Base-by-base conservation (phyloP, 2,797 vertebrate species). In the Periparus ater region DNA sequence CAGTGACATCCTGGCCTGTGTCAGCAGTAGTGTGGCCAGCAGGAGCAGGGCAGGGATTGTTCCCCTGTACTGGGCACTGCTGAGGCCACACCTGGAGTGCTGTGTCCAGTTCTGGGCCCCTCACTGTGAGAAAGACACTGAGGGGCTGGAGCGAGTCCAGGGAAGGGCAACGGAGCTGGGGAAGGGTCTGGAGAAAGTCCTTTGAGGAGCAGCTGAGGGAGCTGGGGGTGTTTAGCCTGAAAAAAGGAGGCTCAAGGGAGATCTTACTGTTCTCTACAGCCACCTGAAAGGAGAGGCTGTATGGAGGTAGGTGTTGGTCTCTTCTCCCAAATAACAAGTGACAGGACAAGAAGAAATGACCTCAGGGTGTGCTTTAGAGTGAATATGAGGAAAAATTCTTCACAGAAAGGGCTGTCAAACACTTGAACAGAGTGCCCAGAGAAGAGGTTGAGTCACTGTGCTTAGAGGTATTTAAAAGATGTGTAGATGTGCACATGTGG, bases 161-260 rank as follows among this genome's bases (percentile, higher is more conserved):
- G 16, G 29, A 45, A n/a, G 44, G 11, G 14, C 44, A 45, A 0
- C 0, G 1, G n/a, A 9, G 36, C 18, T 44, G 48, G 4, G 3
- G 36, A 12, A 70, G 17, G 36, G 32, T n/a, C 36, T 89, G 78
- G 36, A 63, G 23, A 32, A 22, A 17, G 21, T 70, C 5, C 34
- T 57, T 21, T 1, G 25, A 57, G 32, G 23, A 82, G 58, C 34
- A n/a, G 26, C 58, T 84, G 51, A 40, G 29, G 1, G 45, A 83
- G 21, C 29, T 65, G 38, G 9, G 22, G 2, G 0, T 51, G 32
- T n/a, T 57, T 1, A 29, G 22, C 66, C 36, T 32, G 58, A 21
- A 65, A 45, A 17, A 16, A 71, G 25, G 29, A 83, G 45, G 38
- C 25, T 71, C 8, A 19, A 30, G 38, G 17, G 16, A 34, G 29